Evolutionary conservation across 2,888 invertebrate species (phyloP).

Genomic region (Lycaena phlaeas): DNA sequence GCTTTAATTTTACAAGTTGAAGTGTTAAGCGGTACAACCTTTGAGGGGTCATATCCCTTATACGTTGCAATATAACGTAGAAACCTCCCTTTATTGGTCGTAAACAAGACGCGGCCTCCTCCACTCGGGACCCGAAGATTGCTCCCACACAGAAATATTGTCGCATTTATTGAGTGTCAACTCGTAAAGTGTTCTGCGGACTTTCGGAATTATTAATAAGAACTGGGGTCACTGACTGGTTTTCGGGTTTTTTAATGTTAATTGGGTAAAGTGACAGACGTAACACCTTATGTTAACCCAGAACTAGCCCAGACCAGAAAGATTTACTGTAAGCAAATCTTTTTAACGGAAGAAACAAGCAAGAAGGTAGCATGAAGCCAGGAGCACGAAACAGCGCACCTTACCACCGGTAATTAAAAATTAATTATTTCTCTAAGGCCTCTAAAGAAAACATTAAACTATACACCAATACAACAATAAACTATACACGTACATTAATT

Average conservation of each 20-base stretch:
- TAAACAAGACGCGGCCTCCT: slow-evolving; percentile 18
- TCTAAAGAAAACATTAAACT: no score
- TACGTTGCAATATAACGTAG: slow-evolving; percentile 2
- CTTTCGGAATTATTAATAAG: neutral
- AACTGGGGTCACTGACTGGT: neutral
- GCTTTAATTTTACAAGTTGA: neutral
- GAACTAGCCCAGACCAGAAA: no score
- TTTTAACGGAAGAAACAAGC: no score
- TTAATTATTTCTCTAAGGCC: no score
- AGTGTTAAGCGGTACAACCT: neutral
- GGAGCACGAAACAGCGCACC: no score
- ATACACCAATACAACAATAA: no score
- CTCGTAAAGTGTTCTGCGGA: slow-evolving; percentile 9
- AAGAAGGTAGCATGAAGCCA: neutral
- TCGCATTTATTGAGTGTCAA: slow-evolving; percentile 18
- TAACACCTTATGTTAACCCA: no score
- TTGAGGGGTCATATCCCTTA: neutral
- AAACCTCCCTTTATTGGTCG: slow-evolving; percentile 19
- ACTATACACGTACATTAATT: no score
- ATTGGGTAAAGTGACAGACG: no score
- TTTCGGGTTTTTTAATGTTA: neutral
- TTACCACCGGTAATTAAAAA: no score
- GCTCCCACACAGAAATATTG: slow-evolving; percentile 15
- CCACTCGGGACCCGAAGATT: slow-evolving; percentile 17
- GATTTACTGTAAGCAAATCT: no score